Base-by-base conservation (phyloP, 2,888 invertebrate genomes). In the Acleris cristana region DNA sequence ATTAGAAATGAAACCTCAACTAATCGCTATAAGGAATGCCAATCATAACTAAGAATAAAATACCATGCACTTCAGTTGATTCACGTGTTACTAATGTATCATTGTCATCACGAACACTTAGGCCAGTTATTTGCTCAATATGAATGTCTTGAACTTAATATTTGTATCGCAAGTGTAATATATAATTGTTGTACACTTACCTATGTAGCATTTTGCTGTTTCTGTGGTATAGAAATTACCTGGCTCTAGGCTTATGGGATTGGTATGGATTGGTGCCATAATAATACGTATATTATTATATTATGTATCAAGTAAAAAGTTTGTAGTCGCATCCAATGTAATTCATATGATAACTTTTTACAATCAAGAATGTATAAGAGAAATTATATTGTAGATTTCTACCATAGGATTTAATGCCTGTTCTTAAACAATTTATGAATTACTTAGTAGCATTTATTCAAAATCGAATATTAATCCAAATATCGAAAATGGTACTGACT, bases 51-150 rank as follows among this genome's bases (percentile, higher is more conserved):
- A 62, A 73, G 84, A 86, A 84, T 86, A 85, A 83, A 79, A 84
- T 85, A 85, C 87, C 88, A 88, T 88, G 88, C 88, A 88, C 88
- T 86, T 78, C 65, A 70, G 64, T 73, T 70, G 65, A 64, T 65
- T 63, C 55, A 65, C 53, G 53, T 57, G 48, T 58, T 67, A 67
- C 67, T 67, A 67, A 67, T 63, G 16, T 64, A 49, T 62, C 61
- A 69, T 64, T 60, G 51, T 61, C 52, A 34, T 54, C 61, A 68
- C 63, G 14, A 59, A 56, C 64, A 62, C 49, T 55, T 52, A 58
- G 23, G 55, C 44, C 52, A 56, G 16, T 23, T 58, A 63, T 23
- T 40, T 48, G 61, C 61, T 62, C 52, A 54, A 56, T 51, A 61
- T 57, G 18, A 40, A 40, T 59, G 51, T 34, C 34, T 26, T 51